Evolutionary conservation across 2,113 vertebrate genomes (phyloP).

Genomic region (Thalassarche chlororhynchos): DNA sequence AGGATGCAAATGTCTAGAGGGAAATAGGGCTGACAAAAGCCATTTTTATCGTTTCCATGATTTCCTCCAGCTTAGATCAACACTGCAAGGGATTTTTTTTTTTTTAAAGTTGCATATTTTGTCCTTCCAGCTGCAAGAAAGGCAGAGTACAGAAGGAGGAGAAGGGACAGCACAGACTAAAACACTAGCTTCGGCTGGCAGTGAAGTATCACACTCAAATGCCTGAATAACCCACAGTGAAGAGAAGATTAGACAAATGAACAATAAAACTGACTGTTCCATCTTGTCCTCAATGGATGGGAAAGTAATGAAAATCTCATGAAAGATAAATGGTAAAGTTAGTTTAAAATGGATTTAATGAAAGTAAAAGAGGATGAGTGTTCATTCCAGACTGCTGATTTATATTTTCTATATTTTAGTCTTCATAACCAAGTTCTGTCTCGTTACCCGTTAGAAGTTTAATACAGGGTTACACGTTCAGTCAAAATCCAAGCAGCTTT

Average conservation of each 20-base stretch:
- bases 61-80: background rate
- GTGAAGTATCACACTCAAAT: background rate
- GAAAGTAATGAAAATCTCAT: slow-evolving; percentile 59
- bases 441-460: background rate
- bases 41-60: fast-evolving
- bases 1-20: background rate
- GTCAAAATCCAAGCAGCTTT: slow-evolving; percentile 17
- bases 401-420: slow-evolving; percentile 31
- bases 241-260: slow-evolving; percentile 57
- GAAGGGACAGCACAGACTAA: background rate
- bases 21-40: background rate
- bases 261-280: slow-evolving; percentile 41
- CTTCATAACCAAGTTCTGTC: slow-evolving; percentile 25
- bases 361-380: slow-evolving; percentile 5
- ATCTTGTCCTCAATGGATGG: slow-evolving; percentile 1
- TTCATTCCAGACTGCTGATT: slow-evolving; percentile 15
- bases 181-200: background rate
- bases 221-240: slow-evolving; percentile 16
- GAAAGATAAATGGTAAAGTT: slow-evolving; percentile 60
- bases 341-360: slow-evolving; percentile 52
- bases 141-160: background rate
- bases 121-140: background rate
- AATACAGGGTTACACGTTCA: background rate
- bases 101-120: background rate
- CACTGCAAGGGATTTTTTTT: background rate